These are phyloP conservation scores for Volucella inflata DNA, from an alignment of 2,888 invertebrate genomes.

Conservation along the genomic window DNA sequence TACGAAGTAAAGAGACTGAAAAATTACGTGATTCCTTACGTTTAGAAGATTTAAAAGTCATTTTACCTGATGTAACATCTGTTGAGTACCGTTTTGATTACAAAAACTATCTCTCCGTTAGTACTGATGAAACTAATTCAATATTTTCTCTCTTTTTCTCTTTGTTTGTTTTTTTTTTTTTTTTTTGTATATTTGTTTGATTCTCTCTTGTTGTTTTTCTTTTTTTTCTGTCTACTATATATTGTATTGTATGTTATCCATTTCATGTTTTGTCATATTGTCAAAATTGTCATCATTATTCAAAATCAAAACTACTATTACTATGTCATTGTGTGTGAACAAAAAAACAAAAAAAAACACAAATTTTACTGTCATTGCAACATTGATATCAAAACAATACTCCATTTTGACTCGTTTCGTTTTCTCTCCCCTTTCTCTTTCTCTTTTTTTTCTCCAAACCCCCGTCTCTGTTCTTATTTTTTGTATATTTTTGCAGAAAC, in stretches of 20 bases:
- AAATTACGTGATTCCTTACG: conserved; percentile 79
- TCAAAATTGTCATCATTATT: conserved; percentile 37
- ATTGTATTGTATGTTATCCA: not conserved
- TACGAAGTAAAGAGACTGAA: conserved; percentile 79
- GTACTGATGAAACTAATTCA: conserved; percentile 64
- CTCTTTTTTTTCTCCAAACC: conserved; percentile 41
- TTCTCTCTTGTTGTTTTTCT: not conserved
- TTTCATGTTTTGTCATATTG: conserved; percentile 18
- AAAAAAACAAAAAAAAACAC: conserved; percentile 11
- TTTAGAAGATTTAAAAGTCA: conserved; percentile 79
- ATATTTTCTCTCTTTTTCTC: conserved; percentile 36
- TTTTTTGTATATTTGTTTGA: not conserved
- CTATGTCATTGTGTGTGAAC: conserved; percentile 25
- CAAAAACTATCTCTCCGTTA: conserved; percentile 66
- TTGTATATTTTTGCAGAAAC: conserved; percentile 76
- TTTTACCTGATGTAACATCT: conserved; percentile 78
- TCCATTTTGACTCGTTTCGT: conserved; percentile 37
- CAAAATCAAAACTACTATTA: conserved; percentile 24
- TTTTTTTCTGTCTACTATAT: not conserved
- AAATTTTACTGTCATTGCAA: not conserved
- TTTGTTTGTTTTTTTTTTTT: conserved; percentile 30
- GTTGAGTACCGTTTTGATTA: conserved; percentile 75
- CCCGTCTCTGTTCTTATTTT: conserved; percentile 38
- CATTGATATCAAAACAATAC: conserved; percentile 14
- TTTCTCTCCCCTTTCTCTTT: conserved; percentile 35